These are phyloP conservation scores for Trichogramma dendrolimi DNA, from an alignment of 2,888 invertebrate species.

Conservation along the genomic window DNA sequence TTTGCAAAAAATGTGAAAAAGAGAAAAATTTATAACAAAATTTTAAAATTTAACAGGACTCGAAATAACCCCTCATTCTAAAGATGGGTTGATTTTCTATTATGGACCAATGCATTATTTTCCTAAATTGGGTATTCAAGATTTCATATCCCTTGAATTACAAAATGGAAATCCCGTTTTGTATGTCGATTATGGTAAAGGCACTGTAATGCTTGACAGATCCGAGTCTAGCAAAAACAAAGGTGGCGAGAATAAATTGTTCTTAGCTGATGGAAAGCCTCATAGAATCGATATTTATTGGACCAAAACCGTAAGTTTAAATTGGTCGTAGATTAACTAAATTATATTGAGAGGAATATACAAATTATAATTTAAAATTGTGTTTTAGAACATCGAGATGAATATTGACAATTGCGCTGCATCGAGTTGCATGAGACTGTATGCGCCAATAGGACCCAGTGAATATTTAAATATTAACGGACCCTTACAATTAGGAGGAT, in stretches of 20 bases:
- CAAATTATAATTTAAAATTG: background rate
- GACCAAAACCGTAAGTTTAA: conserved; percentile 50
- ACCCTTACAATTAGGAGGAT: conserved; percentile 81
- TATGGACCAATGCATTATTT: conserved; percentile 75
- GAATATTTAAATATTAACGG: conserved; percentile 79
- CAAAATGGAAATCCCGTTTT: conserved; percentile 77
- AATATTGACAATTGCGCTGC: conserved; percentile 72
- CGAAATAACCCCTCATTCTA: conserved; percentile 72
- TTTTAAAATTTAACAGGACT: conserved; percentile 49
- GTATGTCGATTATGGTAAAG: conserved; percentile 83
- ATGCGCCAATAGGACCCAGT: conserved; percentile 67
- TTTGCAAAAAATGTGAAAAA: background rate
- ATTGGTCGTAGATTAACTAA: background rate
- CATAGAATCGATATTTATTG: conserved; percentile 74
- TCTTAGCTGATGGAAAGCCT: conserved; percentile 77
- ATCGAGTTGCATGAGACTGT: conserved; percentile 67
- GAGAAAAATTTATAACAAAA: background rate
- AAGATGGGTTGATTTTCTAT: conserved; percentile 84
- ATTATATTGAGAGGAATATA: background rate
- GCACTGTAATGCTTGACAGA: conserved; percentile 56
- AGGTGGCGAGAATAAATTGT: conserved; percentile 65
- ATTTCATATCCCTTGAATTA: conserved; percentile 88
- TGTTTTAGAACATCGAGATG: conserved; percentile 63
- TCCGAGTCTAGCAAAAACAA: conserved; percentile 41
- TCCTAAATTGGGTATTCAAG: conserved; percentile 65